Base-by-base conservation (phyloP, 1,140 invertebrate species). In the Ctenoplectra terminalis region DNA sequence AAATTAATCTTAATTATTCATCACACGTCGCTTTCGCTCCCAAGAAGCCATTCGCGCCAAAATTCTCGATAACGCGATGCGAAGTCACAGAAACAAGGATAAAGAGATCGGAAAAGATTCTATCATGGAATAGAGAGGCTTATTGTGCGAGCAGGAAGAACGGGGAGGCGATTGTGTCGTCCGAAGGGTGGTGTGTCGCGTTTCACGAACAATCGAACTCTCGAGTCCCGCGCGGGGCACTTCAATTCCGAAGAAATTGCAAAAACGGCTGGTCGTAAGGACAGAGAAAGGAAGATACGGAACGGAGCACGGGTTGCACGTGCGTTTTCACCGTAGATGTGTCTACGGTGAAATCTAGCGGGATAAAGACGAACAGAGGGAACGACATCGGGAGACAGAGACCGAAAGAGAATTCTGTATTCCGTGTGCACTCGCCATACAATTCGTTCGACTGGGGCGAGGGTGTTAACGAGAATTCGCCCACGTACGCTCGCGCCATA, bases 391-490 rank as follows among this genome's bases (percentile, higher is more conserved):
- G 40, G 40, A 34, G 20, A 71, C 9, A n/a, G 54, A 29, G 46
- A n/a, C n/a, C 37, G 40, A 46, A 72, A 77, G 85, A 54, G 82
- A 83, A 88, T 89, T 88, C 80, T 56, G 84, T 87, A 85, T 82
- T 84, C 89, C 50, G 20, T 61, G 78, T 29, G 72, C 85, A 50
- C 77, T 88, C 82, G 64, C 54, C 80, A 90, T 86, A 90, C 77
- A 89, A 89, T 89, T 89, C 85, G 84, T 89, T 86, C 78, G 70
- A 82, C 66, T 70, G 74, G 84, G 78, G 85, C 85, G 87, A 90
- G 90, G 84, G 88, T 90, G 89, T 89, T 89, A 89, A 91, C 88
- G 89, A 92, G 90, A 89, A 90, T 90, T 91, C 84, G 78, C 84
- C 85, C 73, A 83, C 82, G 81, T 85, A 71, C 83, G 79, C 72